Evolutionary conservation across 2,113 vertebrate species (phyloP), one percentile per base, ranked within the genome.

Genomic region (Lasiurus cinereus): DNA sequence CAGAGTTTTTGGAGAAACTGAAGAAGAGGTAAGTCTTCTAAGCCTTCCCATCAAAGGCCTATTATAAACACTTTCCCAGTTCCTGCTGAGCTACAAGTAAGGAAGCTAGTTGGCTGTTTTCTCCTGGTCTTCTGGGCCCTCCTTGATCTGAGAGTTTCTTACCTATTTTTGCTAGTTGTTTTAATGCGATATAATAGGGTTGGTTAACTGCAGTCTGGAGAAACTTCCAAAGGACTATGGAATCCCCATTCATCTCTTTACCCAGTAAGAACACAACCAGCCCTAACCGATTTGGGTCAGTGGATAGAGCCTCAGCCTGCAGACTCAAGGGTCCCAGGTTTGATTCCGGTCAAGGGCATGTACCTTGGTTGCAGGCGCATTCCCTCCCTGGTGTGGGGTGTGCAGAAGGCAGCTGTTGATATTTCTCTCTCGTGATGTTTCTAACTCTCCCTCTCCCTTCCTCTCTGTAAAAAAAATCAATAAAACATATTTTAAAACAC

Each of bases 51-150:
- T 70, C 72, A 76, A 22, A 2, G 66, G 31, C 70, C 50, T 48
- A 6, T 76, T 64, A 92, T 66, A 88, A 77, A 80, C 18, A 24
- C 59, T 85, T 77, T 66, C 79, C 27, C 24, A 36, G 33, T 92
- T 92, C n/a, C 69, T 73, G 15, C 83, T 92, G 62, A 86, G 64
- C 48, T 77, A 67, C n/a, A 84, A 90, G 31, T 84, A 70, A 46
- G 31, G 16, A 73, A 73, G 39, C 14, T 78, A 66, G 31, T 39
- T 69, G 52, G 15, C 9, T 54, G n/a, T 90, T 87, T 95, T 54
- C 43, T 82, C 29, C 54, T 85, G 22, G 36, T 86, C 21, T 92
- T 85, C 74, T 90, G 73, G 50, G 50, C 48, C 14, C 50, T 83
- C 33, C 93, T 83, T 87, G n/a, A 52, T 66, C 56, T 76, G 24